A percentile compares a stretch with the other conserved stretches of the same genome.
Conservation (phyloP, 2,113 vertebrate genomes). For the Plotosus lineatus region DNA sequence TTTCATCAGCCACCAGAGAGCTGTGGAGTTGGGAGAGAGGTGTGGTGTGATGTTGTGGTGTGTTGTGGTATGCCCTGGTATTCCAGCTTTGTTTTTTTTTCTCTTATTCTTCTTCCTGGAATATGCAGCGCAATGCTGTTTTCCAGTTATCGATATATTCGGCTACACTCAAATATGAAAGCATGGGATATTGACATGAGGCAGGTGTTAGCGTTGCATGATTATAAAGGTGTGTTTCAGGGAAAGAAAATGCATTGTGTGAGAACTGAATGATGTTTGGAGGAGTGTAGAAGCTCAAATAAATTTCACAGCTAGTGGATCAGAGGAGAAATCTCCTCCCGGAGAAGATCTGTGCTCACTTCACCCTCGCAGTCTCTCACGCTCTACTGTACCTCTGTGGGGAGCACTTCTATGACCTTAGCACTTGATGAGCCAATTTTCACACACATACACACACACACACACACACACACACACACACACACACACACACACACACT, state of each 20-base stretch:
- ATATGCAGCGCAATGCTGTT: slow-evolving; percentile 40
- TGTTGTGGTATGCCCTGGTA: not conserved
- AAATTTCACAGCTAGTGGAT: slow-evolving; percentile 26
- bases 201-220: slow-evolving; percentile 34
- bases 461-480: too few relatives aligned
- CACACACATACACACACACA: not conserved
- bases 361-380: not conserved
- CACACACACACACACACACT: too few relatives aligned
- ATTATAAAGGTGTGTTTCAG: slow-evolving; percentile 31
- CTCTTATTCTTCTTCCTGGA: slow-evolving; percentile 35
- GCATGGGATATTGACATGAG: slow-evolving; percentile 36
- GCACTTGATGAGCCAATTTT: not conserved
- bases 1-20: slow-evolving; percentile 64
- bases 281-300: slow-evolving; percentile 23
- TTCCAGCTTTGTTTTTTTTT: slow-evolving; percentile 9
- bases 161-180: slow-evolving; percentile 19
- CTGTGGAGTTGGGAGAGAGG: slow-evolving; percentile 38
- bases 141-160: slow-evolving; percentile 36
- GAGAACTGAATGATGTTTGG: slow-evolving; percentile 13
- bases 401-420: slow-evolving; percentile 8
- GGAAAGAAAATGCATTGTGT: not conserved
- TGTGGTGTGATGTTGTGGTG: not conserved
- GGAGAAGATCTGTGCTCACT: slow-evolving; percentile 4
- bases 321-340: slow-evolving; percentile 2
- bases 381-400: not conserved